phyloP scores from a whole-genome alignment of 2,113 vertebrate genomes.

The Odontesthes bonariensis region DNA sequence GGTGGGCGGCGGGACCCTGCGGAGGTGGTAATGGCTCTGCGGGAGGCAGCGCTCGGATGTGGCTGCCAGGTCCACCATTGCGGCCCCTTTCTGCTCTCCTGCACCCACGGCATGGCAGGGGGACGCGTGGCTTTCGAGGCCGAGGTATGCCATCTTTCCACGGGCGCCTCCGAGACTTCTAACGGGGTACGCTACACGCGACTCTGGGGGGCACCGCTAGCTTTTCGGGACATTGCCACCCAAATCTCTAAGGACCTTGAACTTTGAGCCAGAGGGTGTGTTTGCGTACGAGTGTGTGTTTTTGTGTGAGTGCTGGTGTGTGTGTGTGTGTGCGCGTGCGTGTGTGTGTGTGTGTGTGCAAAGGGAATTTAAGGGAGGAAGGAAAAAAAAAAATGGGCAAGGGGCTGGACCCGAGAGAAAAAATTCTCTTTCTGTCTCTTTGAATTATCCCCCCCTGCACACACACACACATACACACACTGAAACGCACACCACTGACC shows the following conservation, averaged over 20 bases:
- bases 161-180: constrained; percentile 82
- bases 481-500: constrained; percentile 46
- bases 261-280: constrained; percentile 79
- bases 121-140: constrained; percentile 89
- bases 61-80: constrained; percentile 88
- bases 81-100: constrained; percentile 92
- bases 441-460: constrained; percentile 33
- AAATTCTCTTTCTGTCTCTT: constrained; percentile 70
- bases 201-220: constrained; percentile 88
- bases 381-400: constrained; percentile 32
- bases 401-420: constrained; percentile 77
- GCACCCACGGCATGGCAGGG: constrained; percentile 85
- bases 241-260: constrained; percentile 89
- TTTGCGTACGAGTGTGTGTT: constrained; percentile 44
- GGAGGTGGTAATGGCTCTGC: constrained; percentile 88
- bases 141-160: constrained; percentile 91
- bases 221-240: constrained; percentile 90
- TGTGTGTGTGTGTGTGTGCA: constrained; percentile 54
- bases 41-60: constrained; percentile 86
- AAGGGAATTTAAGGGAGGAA: constrained; percentile 20
- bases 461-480: constrained; percentile 29
- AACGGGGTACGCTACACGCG: constrained; percentile 89
- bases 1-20: constrained; percentile 85
- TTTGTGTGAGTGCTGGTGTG: constrained; percentile 57
- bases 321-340: constrained; percentile 38